A percentile compares a stretch with the other conserved stretches of the same genome.
These are phyloP conservation scores for Catonia carolina DNA, from an alignment of 2,888 invertebrate species.

Conservation along the genomic window DNA sequence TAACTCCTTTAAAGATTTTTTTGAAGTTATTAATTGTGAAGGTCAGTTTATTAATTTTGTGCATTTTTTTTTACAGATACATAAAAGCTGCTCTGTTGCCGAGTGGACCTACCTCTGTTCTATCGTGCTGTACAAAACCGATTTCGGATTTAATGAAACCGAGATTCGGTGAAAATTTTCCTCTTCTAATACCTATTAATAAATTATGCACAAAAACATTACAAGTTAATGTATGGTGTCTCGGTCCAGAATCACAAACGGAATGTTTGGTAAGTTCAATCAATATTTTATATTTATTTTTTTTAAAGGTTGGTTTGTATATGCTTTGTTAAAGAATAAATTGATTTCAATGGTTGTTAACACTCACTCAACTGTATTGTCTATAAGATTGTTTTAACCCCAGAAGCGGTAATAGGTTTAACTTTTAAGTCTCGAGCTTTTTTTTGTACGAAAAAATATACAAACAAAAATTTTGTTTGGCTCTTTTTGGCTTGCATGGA, in stretches of 20 bases:
- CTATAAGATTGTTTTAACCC: no score
- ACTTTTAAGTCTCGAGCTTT: no score
- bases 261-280: slow-evolving; percentile 73
- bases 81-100: slow-evolving; percentile 71
- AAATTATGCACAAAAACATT: slow-evolving; percentile 81
- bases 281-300: background rate
- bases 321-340: background rate
- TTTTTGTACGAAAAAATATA: no score
- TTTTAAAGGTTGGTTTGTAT: slow-evolving; percentile 17
- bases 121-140: slow-evolving; percentile 61
- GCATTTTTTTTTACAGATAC: slow-evolving; percentile 49
- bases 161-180: slow-evolving; percentile 70
- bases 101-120: slow-evolving; percentile 47
- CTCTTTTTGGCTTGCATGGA: no score
- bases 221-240: slow-evolving; percentile 81
- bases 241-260: slow-evolving; percentile 53
- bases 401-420: no score
- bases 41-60: no score
- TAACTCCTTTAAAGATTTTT: no score
- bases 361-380: no score
- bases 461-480: no score
- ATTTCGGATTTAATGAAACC: slow-evolving; percentile 66
- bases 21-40: no score
- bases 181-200: slow-evolving; percentile 64
- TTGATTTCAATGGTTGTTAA: no score